Evolutionary conservation across 2,113 vertebrate genomes (phyloP).

Genomic region (Calonectris borealis): DNA sequence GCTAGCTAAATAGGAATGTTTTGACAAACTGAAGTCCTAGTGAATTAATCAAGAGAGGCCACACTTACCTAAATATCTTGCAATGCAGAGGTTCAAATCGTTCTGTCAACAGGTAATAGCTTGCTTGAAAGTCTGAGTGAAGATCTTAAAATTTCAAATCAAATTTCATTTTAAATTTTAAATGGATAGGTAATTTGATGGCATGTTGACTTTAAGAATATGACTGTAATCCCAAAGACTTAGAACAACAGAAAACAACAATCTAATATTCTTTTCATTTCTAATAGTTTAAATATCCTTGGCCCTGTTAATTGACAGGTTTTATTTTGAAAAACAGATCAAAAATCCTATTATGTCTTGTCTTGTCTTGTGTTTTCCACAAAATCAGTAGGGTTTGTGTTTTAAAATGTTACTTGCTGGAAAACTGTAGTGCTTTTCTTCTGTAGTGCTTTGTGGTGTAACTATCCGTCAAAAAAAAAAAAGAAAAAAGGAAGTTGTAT

Average conservation of each 20-base stretch:
- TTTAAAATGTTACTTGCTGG: background rate
- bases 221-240: background rate
- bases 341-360: background rate
- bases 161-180: background rate
- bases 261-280: background rate
- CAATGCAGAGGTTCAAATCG: background rate
- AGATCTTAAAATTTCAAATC: background rate
- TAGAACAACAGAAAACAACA: background rate
- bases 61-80: background rate
- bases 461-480: background rate
- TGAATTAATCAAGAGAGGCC: background rate
- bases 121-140: background rate
- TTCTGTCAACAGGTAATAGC: background rate
- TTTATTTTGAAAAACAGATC: background rate
- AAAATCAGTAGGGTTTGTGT: background rate
- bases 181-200: background rate
- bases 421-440: background rate
- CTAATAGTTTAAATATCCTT: background rate
- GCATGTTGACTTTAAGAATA: background rate
- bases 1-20: background rate
- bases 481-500: background rate
- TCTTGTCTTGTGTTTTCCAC: background rate
- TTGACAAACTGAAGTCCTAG: background rate
- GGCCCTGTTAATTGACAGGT: rapidly evolving
- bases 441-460: rapidly evolving